A percentile compares a stretch with the other conserved stretches of the same genome.
Conservation (phyloP, 2,888 invertebrate species). For the Monoplex corrugatus region DNA sequence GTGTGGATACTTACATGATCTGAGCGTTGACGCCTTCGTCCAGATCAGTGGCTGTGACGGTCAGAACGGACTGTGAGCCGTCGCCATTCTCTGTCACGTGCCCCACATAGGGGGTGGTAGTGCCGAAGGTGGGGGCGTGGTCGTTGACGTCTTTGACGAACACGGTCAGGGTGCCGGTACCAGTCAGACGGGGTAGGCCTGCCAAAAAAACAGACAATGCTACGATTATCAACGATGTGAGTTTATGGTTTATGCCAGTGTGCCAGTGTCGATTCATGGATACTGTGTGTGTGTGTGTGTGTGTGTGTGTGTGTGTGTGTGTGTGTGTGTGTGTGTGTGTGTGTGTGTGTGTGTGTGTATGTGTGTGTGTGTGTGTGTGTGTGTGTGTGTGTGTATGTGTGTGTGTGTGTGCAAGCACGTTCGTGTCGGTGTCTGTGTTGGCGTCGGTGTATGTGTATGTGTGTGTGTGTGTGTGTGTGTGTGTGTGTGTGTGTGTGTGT, state of each 20-base stretch:
- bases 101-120: slow-evolving; percentile 68
- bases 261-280: background rate
- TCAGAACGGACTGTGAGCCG: slow-evolving; percentile 63
- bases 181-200: slow-evolving; percentile 95
- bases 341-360: background rate
- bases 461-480: too few species aligned
- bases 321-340: slow-evolving; percentile 2
- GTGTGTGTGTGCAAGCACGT: background rate
- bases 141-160: slow-evolving; percentile 97
- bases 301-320: slow-evolving; percentile 6
- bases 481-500: too few species aligned
- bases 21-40: slow-evolving; percentile 89
- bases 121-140: slow-evolving; percentile 92
- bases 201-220: slow-evolving; percentile 79
- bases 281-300: background rate
- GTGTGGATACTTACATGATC: slow-evolving; percentile 87
- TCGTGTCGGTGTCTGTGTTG: too few species aligned
- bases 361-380: background rate
- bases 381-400: background rate
- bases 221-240: background rate
- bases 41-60: slow-evolving; percentile 71
- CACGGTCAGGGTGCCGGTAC: slow-evolving; percentile 93
- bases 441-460: too few species aligned
- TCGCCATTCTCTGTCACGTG: slow-evolving; percentile 68
- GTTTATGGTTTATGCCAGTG: too few species aligned